Conservation (phyloP, 2,797 vertebrate species). For the Chanos chanos region DNA sequence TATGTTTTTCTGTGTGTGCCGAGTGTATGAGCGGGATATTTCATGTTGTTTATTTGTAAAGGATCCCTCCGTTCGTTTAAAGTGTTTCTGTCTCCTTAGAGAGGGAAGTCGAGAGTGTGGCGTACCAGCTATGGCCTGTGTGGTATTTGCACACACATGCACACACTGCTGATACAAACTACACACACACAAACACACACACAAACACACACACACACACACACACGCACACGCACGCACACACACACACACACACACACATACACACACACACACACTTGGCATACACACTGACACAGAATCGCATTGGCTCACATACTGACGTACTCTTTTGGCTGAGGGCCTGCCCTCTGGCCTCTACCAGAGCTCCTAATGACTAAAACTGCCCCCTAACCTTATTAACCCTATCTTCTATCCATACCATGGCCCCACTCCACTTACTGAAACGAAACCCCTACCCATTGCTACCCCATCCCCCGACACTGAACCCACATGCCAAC, state of each 20-base stretch:
- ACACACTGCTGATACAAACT: too few species aligned
- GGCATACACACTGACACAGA: constrained; percentile 29
- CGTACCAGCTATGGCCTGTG: constrained; percentile 21
- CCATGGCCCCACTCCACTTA: constrained; percentile 3
- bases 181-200: background rate
- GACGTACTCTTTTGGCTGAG: constrained; percentile 9
- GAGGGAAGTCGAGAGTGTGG: constrained; percentile 1
- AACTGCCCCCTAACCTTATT: background rate
- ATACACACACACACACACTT: constrained; percentile 18
- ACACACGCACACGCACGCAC: constrained; percentile 6
- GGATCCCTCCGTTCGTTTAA: background rate
- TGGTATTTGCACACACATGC: constrained; percentile 18
- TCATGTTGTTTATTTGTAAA: constrained; percentile 14
- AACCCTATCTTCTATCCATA: too few species aligned
- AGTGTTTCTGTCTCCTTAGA: constrained; percentile 2
- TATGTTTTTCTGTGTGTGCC: background rate
- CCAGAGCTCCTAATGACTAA: constrained; percentile 18
- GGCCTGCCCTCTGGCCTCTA: background rate
- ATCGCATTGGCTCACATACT: constrained; percentile 25
- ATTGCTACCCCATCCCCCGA: background rate
- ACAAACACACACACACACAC: background rate
- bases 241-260: constrained; percentile 26
- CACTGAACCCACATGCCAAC: background rate
- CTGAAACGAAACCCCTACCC: background rate
- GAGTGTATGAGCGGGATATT: background rate